Percentiles rank a stretch among this genome's conserved stretches.
Evolutionary conservation across 2,797 vertebrate genomes (phyloP).

Genomic region (Onychomys arenicola): DNA sequence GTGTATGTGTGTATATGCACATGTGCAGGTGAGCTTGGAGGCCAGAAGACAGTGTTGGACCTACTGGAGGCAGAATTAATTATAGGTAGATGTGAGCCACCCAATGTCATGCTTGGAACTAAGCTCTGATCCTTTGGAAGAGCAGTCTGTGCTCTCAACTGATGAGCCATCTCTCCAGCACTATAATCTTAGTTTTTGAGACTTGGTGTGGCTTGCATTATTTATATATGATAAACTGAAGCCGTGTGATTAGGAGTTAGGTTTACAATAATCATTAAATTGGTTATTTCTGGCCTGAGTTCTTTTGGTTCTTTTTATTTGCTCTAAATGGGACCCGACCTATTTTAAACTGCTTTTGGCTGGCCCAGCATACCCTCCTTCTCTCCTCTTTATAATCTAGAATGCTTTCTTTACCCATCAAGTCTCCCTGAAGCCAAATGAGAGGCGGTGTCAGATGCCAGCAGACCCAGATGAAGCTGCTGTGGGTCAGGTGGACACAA

Average conservation of each 20-base stretch:
- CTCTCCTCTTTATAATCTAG: background rate
- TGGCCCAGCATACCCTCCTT: background rate
- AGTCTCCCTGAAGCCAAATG: conserved; percentile 19
- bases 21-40: background rate
- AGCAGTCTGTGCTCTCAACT: background rate
- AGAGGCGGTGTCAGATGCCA: background rate
- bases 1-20: background rate
- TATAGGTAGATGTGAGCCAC: background rate
- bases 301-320: background rate
- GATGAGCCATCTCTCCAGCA: background rate
- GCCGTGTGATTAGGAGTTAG: background rate
- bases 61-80: background rate
- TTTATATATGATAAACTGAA: background rate
- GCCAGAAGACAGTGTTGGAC: background rate
- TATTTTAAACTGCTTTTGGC: background rate
- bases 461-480: background rate
- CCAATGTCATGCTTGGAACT: background rate
- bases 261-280: background rate
- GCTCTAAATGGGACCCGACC: background rate
- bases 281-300: background rate
- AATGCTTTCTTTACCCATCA: background rate
- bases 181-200: background rate
- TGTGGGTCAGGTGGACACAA: background rate
- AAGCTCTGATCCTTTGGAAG: background rate
- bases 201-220: background rate